Evolutionary conservation across 2,113 vertebrate species (phyloP).

Genomic region (Drymodes brunneopygia): DNA sequence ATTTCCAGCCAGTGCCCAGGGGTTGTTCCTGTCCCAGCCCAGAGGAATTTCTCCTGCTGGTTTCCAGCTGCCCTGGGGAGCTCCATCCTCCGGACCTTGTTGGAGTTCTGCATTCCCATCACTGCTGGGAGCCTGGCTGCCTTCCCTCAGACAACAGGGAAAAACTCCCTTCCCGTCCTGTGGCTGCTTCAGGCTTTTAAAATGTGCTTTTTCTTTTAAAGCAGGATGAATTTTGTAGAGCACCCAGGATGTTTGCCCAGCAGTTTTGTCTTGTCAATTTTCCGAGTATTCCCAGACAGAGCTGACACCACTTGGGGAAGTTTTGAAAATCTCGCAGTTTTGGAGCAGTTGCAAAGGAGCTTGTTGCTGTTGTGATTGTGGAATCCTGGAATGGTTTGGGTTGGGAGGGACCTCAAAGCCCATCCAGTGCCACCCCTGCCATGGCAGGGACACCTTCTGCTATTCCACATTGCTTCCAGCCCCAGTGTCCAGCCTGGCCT

Average conservation of each 20-base stretch:
- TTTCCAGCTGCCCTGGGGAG: not conserved
- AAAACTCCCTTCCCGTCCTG: not conserved
- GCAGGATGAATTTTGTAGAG: not conserved
- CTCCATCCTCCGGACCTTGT: too few species aligned
- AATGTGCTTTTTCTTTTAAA: not conserved
- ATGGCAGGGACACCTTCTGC: not conserved
- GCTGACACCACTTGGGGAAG: fast-evolving
- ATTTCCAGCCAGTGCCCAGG: not conserved
- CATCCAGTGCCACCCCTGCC: not conserved
- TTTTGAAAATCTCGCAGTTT: not conserved
- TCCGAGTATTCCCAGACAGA: not conserved
- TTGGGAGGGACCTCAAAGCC: not conserved
- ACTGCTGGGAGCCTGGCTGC: not conserved
- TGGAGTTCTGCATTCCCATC: not conserved
- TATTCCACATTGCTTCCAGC: not conserved
- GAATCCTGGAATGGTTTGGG: not conserved
- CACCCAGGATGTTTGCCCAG: not conserved
- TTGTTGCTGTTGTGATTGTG: not conserved
- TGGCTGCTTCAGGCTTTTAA: not conserved
- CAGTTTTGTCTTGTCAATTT: not conserved
- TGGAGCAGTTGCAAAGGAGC: not conserved
- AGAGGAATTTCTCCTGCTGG: not conserved
- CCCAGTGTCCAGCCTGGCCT: not conserved
- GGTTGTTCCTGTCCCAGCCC: not conserved
- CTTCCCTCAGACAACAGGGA: not conserved